Conservation (phyloP, 2,888 invertebrate species). For the Megastigmus dorsalis region DNA sequence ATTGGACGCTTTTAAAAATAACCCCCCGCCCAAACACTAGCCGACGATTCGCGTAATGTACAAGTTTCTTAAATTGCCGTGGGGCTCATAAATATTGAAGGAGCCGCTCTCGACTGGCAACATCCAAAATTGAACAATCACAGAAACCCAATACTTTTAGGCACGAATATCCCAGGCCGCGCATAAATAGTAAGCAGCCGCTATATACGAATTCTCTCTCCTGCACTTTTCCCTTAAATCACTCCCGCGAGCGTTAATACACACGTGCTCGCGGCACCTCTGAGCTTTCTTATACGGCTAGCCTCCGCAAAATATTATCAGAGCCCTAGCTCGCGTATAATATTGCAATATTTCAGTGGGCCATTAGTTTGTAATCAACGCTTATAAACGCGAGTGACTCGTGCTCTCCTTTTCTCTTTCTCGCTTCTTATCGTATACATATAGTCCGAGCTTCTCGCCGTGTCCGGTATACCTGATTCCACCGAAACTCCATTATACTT, state of each 20-base stretch:
- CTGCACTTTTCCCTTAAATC: slow-evolving; percentile 62
- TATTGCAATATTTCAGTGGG: slow-evolving; percentile 73
- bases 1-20: slow-evolving; percentile 31
- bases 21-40: background rate
- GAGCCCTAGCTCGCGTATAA: slow-evolving; percentile 66
- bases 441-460: too few species aligned
- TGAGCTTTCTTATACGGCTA: slow-evolving; percentile 71
- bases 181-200: slow-evolving; percentile 26
- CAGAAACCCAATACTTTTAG: slow-evolving; percentile 50
- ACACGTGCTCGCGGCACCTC: slow-evolving; percentile 58
- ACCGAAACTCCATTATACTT: too few species aligned
- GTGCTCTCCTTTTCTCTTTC: background rate
- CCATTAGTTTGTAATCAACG: slow-evolving; percentile 74
- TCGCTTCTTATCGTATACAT: too few species aligned
- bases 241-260: slow-evolving; percentile 41
- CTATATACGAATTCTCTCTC: too few species aligned
- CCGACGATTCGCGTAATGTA: background rate
- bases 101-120: background rate
- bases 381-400: slow-evolving; percentile 57
- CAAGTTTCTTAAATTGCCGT: slow-evolving; percentile 26
- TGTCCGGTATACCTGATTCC: background rate
- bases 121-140: slow-evolving; percentile 52
- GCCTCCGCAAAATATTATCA: slow-evolving; percentile 70
- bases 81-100: slow-evolving; percentile 45
- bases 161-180: slow-evolving; percentile 33